phyloP scores from a whole-genome alignment of 2,888 invertebrate genomes.

The Dryomyza anilis region DNA sequence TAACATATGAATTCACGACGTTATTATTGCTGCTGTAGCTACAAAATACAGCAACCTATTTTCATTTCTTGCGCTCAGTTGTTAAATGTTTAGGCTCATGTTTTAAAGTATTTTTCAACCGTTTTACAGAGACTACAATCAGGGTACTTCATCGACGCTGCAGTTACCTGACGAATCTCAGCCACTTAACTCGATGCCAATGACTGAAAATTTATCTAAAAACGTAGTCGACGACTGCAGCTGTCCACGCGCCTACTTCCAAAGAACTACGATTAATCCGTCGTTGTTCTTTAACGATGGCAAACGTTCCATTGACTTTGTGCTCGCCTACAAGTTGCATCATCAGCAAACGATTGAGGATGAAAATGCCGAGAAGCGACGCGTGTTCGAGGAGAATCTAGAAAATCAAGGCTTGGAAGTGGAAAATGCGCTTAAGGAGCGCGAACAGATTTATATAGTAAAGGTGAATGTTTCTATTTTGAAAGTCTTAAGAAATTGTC shows the following conservation, averaged over 20 bases:
- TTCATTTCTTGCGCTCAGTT: neutral
- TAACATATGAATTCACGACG: too few relatives aligned
- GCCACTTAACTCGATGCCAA: constrained; percentile 45
- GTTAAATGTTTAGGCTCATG: neutral
- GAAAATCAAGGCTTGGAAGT: constrained; percentile 75
- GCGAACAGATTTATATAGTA: constrained; percentile 76
- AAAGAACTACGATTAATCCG: constrained; percentile 45
- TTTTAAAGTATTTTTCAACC: constrained; percentile 1
- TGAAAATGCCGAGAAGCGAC: constrained; percentile 63
- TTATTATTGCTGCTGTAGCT: too few relatives aligned
- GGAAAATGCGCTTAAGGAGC: constrained; percentile 70
- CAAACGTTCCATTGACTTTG: constrained; percentile 75
- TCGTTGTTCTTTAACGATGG: constrained; percentile 75
- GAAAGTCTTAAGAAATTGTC: too few relatives aligned
- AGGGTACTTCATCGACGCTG: constrained; percentile 44
- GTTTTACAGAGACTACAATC: constrained; percentile 32
- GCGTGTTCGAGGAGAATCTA: constrained; percentile 74
- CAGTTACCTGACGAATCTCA: constrained; percentile 39
- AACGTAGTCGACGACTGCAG: constrained; percentile 48
- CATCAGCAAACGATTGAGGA: constrained; percentile 61
- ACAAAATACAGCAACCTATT: neutral
- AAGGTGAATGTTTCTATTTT: constrained; percentile 64
- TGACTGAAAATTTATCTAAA: constrained; percentile 50
- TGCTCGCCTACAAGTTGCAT: constrained; percentile 76
- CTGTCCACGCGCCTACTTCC: constrained; percentile 45